Evolutionary conservation across 2,888 invertebrate species (phyloP).

Genomic region (Hyppa rectilinea): DNA sequence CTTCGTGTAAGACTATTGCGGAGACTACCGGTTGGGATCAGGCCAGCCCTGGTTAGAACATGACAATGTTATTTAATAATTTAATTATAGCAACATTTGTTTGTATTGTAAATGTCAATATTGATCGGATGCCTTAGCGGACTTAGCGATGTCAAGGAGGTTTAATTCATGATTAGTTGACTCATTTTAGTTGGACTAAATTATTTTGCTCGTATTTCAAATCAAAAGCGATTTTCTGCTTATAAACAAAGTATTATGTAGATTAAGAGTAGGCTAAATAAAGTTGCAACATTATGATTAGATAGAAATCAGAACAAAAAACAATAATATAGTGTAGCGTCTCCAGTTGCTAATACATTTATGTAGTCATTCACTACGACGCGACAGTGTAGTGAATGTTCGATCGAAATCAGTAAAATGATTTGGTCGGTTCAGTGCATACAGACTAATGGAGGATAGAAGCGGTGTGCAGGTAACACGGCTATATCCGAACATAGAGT

Average conservation of each 20-base stretch:
- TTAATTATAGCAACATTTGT: conserved; percentile 61
- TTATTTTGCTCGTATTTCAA: conserved; percentile 35
- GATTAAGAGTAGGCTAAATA: conserved; percentile 31
- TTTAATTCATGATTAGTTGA: conserved; percentile 41
- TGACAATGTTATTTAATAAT: conserved; percentile 68
- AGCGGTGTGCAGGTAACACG: conserved; percentile 12
- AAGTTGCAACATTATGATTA: conserved; percentile 21
- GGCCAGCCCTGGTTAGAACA: conserved; percentile 67
- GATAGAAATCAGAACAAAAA: not conserved
- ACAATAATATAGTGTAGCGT: not conserved
- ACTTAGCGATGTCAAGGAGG: conserved; percentile 49
- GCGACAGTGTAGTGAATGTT: not conserved
- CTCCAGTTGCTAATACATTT: not conserved
- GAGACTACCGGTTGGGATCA: conserved; percentile 68
- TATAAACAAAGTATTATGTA: conserved; percentile 34
- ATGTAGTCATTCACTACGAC: too few relatives aligned
- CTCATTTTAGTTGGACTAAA: conserved; percentile 33
- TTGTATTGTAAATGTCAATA: conserved; percentile 65
- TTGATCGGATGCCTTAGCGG: conserved; percentile 48
- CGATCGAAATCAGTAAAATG: not conserved
- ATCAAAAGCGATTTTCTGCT: conserved; percentile 13
- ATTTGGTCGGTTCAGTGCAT: conserved; percentile 21
- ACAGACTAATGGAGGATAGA: conserved; percentile 16
- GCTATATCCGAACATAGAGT: conserved; percentile 20
- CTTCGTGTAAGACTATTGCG: conserved; percentile 73